phyloP scores from a whole-genome alignment of 1,140 invertebrate genomes.

The Psix sp. region DNA sequence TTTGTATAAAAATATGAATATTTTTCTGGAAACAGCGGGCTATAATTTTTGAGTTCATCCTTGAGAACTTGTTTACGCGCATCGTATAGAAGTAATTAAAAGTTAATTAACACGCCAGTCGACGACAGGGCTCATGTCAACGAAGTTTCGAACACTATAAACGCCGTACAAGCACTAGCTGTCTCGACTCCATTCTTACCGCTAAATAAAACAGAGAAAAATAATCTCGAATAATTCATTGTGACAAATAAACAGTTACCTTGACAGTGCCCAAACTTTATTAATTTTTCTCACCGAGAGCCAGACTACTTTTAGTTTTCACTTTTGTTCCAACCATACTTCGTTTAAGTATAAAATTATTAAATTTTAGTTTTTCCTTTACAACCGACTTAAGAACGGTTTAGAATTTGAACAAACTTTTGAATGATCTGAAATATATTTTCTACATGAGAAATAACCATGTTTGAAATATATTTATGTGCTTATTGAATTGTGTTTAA shows the following conservation, averaged over 20 bases:
- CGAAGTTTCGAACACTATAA: conserved; percentile 47
- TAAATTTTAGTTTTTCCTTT: no score
- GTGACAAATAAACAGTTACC: conserved; percentile 46
- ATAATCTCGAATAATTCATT: conserved; percentile 49
- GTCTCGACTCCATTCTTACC: conserved; percentile 31
- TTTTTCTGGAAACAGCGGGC: no score
- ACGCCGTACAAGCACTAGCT: conserved; percentile 14
- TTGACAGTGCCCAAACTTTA: conserved; percentile 53
- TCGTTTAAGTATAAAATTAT: conserved; percentile 42
- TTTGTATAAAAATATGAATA: no score
- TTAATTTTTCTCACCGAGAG: conserved; percentile 51
- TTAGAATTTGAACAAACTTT: conserved; percentile 1
- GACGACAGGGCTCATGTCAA: conserved; percentile 52
- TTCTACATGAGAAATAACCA: no score
- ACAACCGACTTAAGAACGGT: no score
- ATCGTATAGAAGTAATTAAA: conserved; percentile 58
- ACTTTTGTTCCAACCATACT: conserved; percentile 3
- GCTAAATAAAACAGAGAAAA: conserved; percentile 37
- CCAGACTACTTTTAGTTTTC: conserved; percentile 21
- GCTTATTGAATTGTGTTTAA: no score
- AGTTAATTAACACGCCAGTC: conserved; percentile 59
- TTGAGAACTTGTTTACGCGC: conserved; percentile 12
- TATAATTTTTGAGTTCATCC: conserved; percentile 37
- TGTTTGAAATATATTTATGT: no score
- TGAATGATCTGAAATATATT: not conserved